A percentile compares a stretch with the other conserved stretches of the same genome.
Evolutionary conservation across 1,140 invertebrate genomes (phyloP).

Genomic region (Subanguina moxae): DNA sequence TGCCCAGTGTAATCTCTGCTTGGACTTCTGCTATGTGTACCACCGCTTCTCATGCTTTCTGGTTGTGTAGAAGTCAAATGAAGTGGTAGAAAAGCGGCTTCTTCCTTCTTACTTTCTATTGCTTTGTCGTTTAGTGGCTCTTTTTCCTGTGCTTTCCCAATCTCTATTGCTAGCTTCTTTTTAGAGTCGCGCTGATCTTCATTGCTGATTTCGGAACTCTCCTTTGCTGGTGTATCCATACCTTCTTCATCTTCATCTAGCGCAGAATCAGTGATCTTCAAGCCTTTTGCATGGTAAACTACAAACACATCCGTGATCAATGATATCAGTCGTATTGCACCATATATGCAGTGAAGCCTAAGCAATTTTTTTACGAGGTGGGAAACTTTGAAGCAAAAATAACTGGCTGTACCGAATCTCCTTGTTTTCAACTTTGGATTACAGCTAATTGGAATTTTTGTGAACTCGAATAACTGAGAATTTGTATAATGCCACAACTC

Average conservation of each 20-base stretch:
- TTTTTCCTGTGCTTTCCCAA: background rate
- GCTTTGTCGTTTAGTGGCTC: background rate
- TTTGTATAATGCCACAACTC: too few species aligned
- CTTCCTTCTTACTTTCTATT: background rate
- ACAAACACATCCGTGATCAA: slow-evolving; percentile 53
- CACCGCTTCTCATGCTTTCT: too few species aligned
- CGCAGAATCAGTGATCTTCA: slow-evolving; percentile 47
- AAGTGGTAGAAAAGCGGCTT: background rate
- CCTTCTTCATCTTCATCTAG: slow-evolving; percentile 21
- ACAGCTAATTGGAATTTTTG: too few species aligned
- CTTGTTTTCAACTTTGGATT: too few species aligned
- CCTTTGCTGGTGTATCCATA: too few species aligned
- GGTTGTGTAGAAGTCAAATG: too few species aligned
- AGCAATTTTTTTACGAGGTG: too few species aligned
- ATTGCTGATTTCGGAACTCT: background rate
- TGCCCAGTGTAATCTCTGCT: background rate
- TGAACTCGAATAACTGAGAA: too few species aligned
- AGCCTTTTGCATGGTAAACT: slow-evolving; percentile 49
- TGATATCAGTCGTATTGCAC: slow-evolving; percentile 48
- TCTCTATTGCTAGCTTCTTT: background rate
- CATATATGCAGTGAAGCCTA: slow-evolving; percentile 53
- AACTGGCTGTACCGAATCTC: too few species aligned
- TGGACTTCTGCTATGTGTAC: background rate
- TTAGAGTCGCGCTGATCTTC: background rate
- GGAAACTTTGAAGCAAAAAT: too few species aligned